Percentiles rank a stretch among this genome's conserved stretches.
Evolutionary conservation across 2,113 vertebrate species (phyloP).

Genomic region (Xenus cinereus): DNA sequence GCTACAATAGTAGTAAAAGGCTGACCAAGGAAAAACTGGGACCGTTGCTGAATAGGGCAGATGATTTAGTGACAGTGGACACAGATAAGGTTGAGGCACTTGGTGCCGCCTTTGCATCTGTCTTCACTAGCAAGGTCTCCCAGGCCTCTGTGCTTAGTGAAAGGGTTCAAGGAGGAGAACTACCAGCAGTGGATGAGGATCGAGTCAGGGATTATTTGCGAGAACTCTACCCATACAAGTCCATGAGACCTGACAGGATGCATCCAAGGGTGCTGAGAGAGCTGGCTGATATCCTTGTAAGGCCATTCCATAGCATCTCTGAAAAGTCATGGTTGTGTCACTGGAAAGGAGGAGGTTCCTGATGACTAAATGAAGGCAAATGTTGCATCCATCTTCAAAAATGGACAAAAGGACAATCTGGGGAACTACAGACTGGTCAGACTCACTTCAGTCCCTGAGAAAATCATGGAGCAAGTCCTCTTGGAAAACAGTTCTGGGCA

Average conservation of each 20-base stretch:
- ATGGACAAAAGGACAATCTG: neutral
- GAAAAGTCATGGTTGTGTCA: neutral
- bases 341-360: neutral
- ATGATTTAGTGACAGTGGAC: neutral
- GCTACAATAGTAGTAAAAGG: neutral
- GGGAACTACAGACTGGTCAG: neutral
- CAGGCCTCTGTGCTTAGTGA: neutral
- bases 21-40: neutral
- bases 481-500: neutral
- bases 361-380: neutral
- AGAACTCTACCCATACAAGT: neutral
- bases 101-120: neutral
- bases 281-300: neutral
- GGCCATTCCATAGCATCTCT: neutral
- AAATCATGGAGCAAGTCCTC: neutral
- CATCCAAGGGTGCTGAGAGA: neutral
- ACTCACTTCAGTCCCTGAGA: neutral
- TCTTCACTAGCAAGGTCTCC: neutral
- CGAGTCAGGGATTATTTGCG: neutral
- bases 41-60: neutral
- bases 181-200: neutral
- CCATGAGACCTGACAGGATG: neutral
- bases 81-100: neutral
- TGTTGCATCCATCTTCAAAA: neutral
- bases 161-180: neutral